Conservation (phyloP, 2,888 invertebrate species). For the Acrocera orbiculus region DNA sequence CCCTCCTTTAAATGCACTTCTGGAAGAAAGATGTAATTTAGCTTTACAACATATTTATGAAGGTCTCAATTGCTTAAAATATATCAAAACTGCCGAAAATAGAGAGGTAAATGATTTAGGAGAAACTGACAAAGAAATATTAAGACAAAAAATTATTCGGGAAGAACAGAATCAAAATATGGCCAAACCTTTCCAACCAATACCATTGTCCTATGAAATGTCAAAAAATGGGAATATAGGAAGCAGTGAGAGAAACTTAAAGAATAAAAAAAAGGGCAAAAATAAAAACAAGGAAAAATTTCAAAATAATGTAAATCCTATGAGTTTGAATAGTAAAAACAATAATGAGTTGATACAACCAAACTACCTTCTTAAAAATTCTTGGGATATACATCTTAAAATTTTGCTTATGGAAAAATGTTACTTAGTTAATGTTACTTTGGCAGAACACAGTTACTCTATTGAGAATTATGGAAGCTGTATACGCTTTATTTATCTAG, state of each 20-base stretch:
- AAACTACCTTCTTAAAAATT: slow-evolving; percentile 27
- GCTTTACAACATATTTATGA: slow-evolving; percentile 55
- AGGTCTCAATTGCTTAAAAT: slow-evolving; percentile 55
- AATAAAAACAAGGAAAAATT: slow-evolving; percentile 12
- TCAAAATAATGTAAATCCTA: slow-evolving; percentile 18
- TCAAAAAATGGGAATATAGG: slow-evolving; percentile 1
- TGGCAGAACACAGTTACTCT: slow-evolving; percentile 56
- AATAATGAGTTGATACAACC: not conserved
- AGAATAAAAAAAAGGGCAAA: slow-evolving; percentile 5
- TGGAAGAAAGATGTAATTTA: slow-evolving; percentile 45
- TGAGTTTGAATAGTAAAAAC: not conserved
- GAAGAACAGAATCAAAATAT: slow-evolving; percentile 58
- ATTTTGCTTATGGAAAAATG: slow-evolving; percentile 69
- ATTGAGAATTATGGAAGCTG: slow-evolving; percentile 46
- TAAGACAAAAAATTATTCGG: slow-evolving; percentile 35
- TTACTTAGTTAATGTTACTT: slow-evolving; percentile 58
- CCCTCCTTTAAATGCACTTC: slow-evolving; percentile 31
- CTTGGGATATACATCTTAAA: slow-evolving; percentile 67
- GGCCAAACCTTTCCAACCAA: slow-evolving; percentile 34
- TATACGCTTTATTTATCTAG: slow-evolving; percentile 45
- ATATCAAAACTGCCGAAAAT: slow-evolving; percentile 18
- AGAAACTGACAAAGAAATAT: slow-evolving; percentile 34
- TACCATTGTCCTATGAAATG: slow-evolving; percentile 26
- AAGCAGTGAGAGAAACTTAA: not conserved
- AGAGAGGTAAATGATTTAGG: slow-evolving; percentile 4